Conservation (phyloP, 30 jellyfish, hydroid and myxozoan species). For the Hydractinia symbiolongicarpus region DNA sequence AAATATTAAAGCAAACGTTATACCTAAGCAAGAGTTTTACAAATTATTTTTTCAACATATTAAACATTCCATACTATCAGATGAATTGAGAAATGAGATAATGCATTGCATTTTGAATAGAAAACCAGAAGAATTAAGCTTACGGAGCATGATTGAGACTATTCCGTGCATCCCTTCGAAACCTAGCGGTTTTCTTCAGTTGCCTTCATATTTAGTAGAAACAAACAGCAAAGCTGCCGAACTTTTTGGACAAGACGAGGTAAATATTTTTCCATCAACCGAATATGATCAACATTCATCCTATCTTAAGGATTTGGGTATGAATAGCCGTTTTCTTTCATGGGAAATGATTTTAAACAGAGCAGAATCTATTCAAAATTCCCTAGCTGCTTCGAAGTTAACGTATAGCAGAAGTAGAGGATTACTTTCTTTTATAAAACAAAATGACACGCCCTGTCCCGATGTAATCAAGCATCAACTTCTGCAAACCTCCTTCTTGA, state of each 20-base stretch:
- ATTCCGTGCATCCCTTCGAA: constrained; percentile 16
- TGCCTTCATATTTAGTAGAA: constrained; percentile 17
- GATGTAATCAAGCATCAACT: not conserved
- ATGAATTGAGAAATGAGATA: not conserved
- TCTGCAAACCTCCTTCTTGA: constrained; percentile 9
- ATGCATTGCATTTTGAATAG: not conserved
- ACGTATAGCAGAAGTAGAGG: not conserved
- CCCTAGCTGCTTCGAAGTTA: not conserved
- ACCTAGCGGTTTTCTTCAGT: constrained; percentile 14
- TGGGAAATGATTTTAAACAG: constrained; percentile 46
- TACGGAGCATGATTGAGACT: not conserved
- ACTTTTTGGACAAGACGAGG: constrained; percentile 52
- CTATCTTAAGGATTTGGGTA: constrained; percentile 29
- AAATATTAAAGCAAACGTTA: not conserved
- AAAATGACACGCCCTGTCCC: not conserved
- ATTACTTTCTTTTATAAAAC: constrained; percentile 1
- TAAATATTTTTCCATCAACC: constrained; percentile 23
- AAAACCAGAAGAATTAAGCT: not conserved
- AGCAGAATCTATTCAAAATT: constrained; percentile 39
- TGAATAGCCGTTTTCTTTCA: constrained; percentile 26
- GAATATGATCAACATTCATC: not conserved
- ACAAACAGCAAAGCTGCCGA: constrained; percentile 49
- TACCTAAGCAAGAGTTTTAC: not conserved
- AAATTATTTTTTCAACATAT: not conserved
- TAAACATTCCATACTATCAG: not conserved